phyloP scores from a whole-genome alignment of 2,888 invertebrate species.

The Maniola hyperantus region DNA sequence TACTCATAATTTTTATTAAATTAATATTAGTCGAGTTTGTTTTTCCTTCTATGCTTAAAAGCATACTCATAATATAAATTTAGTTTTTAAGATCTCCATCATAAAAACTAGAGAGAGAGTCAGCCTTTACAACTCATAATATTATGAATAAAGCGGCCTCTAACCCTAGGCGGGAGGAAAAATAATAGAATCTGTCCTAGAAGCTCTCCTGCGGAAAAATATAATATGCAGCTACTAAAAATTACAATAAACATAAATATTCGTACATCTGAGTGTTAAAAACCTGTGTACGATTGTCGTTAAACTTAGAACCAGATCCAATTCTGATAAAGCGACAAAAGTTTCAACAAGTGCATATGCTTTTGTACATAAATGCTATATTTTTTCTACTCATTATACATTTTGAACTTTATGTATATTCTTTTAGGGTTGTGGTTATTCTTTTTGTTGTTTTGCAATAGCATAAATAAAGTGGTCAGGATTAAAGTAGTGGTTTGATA shows the following conservation, averaged over 20 bases:
- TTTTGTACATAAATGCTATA: slow-evolving; percentile 29
- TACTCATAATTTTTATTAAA: too few relatives aligned
- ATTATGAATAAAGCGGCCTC: slow-evolving; percentile 34
- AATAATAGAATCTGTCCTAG: slow-evolving; percentile 38
- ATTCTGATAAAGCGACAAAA: slow-evolving; percentile 70
- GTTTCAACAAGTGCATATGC: slow-evolving; percentile 56
- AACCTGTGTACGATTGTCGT: slow-evolving; percentile 66
- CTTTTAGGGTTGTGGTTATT: slow-evolving; percentile 22
- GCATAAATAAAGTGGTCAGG: slow-evolving; percentile 43
- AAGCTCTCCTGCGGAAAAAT: slow-evolving; percentile 41
- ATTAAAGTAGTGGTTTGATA: slow-evolving; percentile 61
- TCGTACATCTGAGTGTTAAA: slow-evolving; percentile 44
- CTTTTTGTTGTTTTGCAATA: background rate
- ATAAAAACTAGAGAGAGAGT: background rate
- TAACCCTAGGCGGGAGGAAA: slow-evolving; percentile 30
- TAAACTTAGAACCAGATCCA: slow-evolving; percentile 68
- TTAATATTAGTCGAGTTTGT: background rate
- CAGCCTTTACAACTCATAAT: slow-evolving; percentile 29
- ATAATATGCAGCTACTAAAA: slow-evolving; percentile 48
- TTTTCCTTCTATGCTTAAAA: background rate
- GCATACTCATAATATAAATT: background rate
- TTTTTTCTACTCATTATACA: slow-evolving; percentile 18
- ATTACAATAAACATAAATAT: slow-evolving; percentile 59
- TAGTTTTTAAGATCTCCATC: background rate
- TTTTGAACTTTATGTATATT: slow-evolving; percentile 31